Base-by-base conservation (phyloP, 2,113 vertebrate genomes). In the Benitochromis conjunctus region DNA sequence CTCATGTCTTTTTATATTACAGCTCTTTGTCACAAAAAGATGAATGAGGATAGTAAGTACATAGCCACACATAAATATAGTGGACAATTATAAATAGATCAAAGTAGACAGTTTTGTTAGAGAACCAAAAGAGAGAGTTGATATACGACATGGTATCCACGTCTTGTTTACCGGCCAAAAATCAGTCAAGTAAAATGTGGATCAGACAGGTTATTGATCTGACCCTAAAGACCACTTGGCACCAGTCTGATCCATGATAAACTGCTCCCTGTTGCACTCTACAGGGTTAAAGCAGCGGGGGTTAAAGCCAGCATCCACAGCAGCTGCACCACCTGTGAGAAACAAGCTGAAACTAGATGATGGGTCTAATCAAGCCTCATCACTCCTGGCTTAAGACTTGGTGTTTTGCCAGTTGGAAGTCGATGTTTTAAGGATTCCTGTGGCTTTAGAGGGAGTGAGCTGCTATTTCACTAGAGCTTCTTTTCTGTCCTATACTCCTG, bases 341-440 rank as follows among this genome's bases (percentile, higher is more conserved):
- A 46, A 10, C 66, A 82, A 14, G 41, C 56, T 71, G 14, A 51
- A 74, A 36, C 26, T 43, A 34, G 34, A 86, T 83, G 84, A 89
- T 60, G 58, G 26, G 9, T 18, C 56, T 56, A 80, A 85, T 71
- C 79, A 81, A 56, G 60, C 46, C 21, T 88, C 64, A 74, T 85
- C 55, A 58, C 46, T 29, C 1, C 79, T 13, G 76, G 77, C 26
- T 58, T 34, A 79, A 81, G 66, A 54, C 16, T 19, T 46, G 58
- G 10, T 13, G 16, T 29, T 80, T 43, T 76, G 55, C 53, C 69
- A 54, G 51, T 58, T 31, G 55, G 74, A 84, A 57, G 43, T 29
- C n/a, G 1, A 76, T 64, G 81, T 55, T 87, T 82, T 13, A 9
- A 80, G 79, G 81, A 83, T 86, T 82, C 82, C 86, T 79, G 66